phyloP scores from a whole-genome alignment of 2,113 vertebrate species.

The Sigmodon hispidus region DNA sequence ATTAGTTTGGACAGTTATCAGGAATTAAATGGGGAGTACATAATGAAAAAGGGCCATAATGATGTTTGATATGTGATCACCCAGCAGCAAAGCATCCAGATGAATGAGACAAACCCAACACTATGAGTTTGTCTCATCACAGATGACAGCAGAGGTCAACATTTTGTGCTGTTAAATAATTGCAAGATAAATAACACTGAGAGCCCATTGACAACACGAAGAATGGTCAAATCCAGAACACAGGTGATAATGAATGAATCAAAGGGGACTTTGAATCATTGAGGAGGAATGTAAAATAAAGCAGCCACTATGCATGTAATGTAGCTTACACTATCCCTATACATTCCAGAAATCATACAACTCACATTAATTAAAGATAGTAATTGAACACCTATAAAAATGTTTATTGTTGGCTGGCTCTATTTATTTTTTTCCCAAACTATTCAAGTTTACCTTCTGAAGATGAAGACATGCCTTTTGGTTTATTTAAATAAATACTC shows the following conservation, averaged over 20 bases:
- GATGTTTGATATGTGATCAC: not conserved
- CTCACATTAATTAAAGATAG: not conserved
- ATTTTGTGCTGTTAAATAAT: not conserved
- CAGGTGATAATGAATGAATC: too few species aligned
- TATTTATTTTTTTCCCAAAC: not conserved
- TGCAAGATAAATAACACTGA: not conserved
- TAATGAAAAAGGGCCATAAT: not conserved
- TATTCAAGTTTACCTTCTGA: not conserved
- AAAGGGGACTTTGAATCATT: not conserved
- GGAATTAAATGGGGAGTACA: not conserved
- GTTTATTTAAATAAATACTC: not conserved
- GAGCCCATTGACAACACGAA: not conserved
- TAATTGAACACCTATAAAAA: not conserved
- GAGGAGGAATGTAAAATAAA: not conserved
- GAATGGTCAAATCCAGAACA: not conserved
- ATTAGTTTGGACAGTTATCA: not conserved
- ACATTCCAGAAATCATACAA: not conserved
- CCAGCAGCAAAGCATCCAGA: not conserved
- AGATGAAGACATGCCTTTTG: not conserved
- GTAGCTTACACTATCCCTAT: not conserved
- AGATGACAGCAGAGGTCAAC: not conserved
- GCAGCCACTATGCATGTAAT: not conserved
- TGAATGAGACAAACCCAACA: not conserved
- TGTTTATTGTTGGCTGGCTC: not conserved
- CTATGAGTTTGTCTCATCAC: not conserved